These are phyloP conservation scores for Coptodon bakossiorum DNA, from an alignment of 2,113 vertebrate species.

Conservation along the genomic window DNA sequence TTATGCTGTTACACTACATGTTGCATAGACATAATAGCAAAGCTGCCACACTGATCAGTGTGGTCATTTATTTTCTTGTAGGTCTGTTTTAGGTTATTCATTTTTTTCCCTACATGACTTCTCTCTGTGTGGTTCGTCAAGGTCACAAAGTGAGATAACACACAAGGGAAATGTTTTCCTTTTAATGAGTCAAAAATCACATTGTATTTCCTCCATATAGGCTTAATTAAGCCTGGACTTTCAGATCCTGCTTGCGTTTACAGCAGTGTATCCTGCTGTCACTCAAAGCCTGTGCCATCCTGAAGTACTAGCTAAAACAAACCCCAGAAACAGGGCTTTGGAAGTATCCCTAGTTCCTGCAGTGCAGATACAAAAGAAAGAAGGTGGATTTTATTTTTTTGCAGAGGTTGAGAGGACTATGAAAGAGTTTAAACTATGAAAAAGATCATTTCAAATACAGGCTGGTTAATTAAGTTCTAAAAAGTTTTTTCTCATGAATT, in stretches of 20 bases:
- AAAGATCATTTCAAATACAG: not conserved
- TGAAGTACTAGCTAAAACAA: not conserved
- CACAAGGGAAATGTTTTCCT: not conserved
- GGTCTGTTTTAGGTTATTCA: not conserved
- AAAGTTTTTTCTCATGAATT: not conserved
- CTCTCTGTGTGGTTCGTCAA: rapidly evolving
- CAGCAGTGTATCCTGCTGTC: not conserved
- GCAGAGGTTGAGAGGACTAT: not conserved
- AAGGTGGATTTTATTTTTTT: not conserved
- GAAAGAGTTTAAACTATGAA: not conserved
- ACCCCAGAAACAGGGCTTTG: not conserved
- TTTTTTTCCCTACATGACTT: not conserved
- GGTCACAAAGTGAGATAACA: not conserved
- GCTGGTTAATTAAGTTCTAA: not conserved
- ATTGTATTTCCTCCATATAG: not conserved
- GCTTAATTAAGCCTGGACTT: not conserved
- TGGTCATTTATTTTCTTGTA: not conserved
- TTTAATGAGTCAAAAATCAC: not conserved
- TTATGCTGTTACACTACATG: not conserved
- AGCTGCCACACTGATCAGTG: not conserved
- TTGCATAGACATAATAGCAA: not conserved
- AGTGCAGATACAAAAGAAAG: not conserved
- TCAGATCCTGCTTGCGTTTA: not conserved
- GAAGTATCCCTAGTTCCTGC: not conserved
- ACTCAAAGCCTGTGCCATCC: not conserved